Evolutionary conservation across 2,888 invertebrate genomes (phyloP).

Genomic region (Tinea pellionella): DNA sequence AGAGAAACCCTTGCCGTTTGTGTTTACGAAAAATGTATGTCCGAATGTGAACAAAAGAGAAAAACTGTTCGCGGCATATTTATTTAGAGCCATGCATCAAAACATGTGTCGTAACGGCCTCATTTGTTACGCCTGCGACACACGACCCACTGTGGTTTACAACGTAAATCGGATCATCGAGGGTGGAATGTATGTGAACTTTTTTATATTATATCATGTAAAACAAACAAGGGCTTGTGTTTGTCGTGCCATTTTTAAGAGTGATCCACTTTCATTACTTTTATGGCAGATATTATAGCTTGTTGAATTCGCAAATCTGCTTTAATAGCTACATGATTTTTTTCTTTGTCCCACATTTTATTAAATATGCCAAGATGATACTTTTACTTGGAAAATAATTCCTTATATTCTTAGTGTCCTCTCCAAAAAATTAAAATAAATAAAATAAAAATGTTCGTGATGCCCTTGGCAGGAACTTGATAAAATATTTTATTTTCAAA

Average conservation of each 20-base stretch:
- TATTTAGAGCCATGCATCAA: constrained; percentile 25
- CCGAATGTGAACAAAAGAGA: constrained; percentile 22
- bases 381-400: too few species aligned
- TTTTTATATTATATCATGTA: constrained; percentile 9
- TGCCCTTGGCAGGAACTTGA: too few species aligned
- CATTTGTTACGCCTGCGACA: constrained; percentile 10
- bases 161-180: constrained; percentile 13
- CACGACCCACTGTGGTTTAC: constrained; percentile 10
- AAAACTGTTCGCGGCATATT: constrained; percentile 23
- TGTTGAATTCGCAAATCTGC: not conserved
- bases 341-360: not conserved
- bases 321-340: not conserved
- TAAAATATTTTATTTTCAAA: too few species aligned
- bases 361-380: not conserved
- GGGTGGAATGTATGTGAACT: not conserved
- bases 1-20: not conserved
- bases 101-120: constrained; percentile 15
- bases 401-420: too few species aligned
- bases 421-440: too few species aligned
- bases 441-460: too few species aligned
- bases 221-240: constrained; percentile 7
- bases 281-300: not conserved
- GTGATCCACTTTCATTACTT: constrained; percentile 7
- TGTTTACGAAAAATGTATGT: constrained; percentile 6
- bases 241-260: constrained; percentile 8